Percentiles rank a stretch among this genome's conserved stretches.
These are phyloP conservation scores for Pardalotus punctatus DNA, from an alignment of 2,113 vertebrate species.

Conservation along the genomic window DNA sequence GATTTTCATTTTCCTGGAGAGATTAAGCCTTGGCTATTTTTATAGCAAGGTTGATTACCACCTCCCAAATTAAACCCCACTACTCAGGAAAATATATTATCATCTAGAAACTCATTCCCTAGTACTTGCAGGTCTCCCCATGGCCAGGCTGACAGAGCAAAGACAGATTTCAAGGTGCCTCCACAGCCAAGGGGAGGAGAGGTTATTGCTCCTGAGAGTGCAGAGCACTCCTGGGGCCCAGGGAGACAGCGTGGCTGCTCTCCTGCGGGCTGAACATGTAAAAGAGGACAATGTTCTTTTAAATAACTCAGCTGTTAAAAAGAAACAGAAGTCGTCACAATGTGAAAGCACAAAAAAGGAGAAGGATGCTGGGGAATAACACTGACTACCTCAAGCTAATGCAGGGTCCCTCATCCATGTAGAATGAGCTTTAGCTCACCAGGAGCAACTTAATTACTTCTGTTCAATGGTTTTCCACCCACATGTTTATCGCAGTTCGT, in stretches of 20 bases:
- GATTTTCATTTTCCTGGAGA: not conserved
- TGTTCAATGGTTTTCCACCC: not conserved
- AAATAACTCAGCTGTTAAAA: not conserved
- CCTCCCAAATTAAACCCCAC: not conserved
- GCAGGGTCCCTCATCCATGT: not conserved
- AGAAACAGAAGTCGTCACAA: not conserved
- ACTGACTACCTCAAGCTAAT: not conserved
- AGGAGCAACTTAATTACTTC: conserved; percentile 7
- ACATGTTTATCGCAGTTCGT: not conserved
- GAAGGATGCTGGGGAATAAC: not conserved
- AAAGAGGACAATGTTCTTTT: not conserved
- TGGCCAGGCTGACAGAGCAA: not conserved
- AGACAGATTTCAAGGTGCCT: not conserved
- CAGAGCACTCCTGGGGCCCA: not conserved
- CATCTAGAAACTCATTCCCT: not conserved
- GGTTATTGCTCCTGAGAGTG: not conserved
- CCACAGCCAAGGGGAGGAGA: not conserved
- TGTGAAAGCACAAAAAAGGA: not conserved
- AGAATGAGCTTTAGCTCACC: not conserved
- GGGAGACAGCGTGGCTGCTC: not conserved
- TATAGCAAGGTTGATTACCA: not conserved
- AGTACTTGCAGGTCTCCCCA: not conserved
- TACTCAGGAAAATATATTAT: not conserved
- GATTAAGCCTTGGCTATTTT: not conserved
- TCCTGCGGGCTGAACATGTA: not conserved